phyloP scores from a whole-genome alignment of 2,113 vertebrate genomes.

The Pteruthius melanotis region DNA sequence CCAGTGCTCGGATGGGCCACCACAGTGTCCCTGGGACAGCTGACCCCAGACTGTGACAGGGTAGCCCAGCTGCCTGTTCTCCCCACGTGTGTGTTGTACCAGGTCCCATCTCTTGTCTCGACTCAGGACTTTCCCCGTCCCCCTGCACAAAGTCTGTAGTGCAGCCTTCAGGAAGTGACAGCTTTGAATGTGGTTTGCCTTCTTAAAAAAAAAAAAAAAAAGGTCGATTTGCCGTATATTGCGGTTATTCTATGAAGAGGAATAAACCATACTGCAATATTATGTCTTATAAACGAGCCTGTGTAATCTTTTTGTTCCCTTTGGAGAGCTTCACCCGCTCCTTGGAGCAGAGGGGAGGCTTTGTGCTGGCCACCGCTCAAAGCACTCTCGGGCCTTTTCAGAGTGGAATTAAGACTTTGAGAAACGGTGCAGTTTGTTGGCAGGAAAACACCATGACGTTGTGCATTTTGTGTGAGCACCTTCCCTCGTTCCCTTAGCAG shows the following conservation, averaged over 20 bases:
- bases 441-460: background rate
- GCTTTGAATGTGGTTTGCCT: background rate
- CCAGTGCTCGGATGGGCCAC: background rate
- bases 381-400: background rate
- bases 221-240: background rate
- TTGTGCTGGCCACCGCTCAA: background rate
- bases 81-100: accelerated
- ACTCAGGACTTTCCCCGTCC: background rate
- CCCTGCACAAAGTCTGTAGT: background rate
- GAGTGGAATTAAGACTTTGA: background rate
- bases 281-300: background rate
- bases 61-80: background rate
- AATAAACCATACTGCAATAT: background rate
- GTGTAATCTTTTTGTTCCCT: background rate
- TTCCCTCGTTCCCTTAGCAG: background rate
- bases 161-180: background rate
- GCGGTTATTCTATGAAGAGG: background rate
- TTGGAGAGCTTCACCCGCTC: background rate
- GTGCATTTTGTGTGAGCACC: background rate
- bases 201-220: background rate
- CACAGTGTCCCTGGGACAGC: background rate
- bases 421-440: background rate
- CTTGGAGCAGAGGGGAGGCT: background rate
- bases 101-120: background rate
- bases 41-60: background rate